Conservation (phyloP, 2,113 vertebrate species). For the Mungos mungo region DNA sequence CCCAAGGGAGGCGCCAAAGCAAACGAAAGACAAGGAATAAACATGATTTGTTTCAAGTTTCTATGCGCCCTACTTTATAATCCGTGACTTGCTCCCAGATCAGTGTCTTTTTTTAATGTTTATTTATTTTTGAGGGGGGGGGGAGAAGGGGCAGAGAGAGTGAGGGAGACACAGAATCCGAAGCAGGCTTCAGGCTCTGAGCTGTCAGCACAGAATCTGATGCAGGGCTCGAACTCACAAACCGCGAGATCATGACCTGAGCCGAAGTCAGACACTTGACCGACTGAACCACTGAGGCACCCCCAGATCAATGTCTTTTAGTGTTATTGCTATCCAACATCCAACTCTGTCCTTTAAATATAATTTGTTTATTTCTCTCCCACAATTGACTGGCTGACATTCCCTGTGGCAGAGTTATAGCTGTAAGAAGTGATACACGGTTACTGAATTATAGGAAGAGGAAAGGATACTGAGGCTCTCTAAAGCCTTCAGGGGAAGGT, state of each 20-base stretch:
- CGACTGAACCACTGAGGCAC: too few relatives aligned
- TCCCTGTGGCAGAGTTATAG: conserved; percentile 14
- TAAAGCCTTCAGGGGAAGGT: conserved; percentile 17
- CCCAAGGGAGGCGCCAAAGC: not conserved
- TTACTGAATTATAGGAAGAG: conserved; percentile 5
- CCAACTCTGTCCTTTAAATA: conserved; percentile 20
- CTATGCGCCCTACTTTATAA: not conserved
- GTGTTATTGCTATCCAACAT: not conserved
- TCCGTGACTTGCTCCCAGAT: not conserved
- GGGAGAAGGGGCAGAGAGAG: too few relatives aligned
- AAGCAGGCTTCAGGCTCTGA: too few relatives aligned
- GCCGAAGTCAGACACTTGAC: too few relatives aligned
- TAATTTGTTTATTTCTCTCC: not conserved
- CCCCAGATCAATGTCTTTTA: not conserved
- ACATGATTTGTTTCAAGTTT: not conserved
- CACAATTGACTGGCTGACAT: not conserved
- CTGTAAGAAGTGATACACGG: not conserved
- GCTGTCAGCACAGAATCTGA: too few relatives aligned
- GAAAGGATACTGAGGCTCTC: not conserved
- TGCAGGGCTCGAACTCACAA: too few relatives aligned
- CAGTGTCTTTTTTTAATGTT: not conserved
- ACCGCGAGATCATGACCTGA: too few relatives aligned
- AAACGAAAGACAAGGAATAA: conserved; percentile 25
- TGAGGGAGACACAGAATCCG: too few relatives aligned
- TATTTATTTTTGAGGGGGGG: too few relatives aligned